A percentile compares a stretch with the other conserved stretches of the same genome.
These are phyloP conservation scores for Ceratoteleas bidentatus DNA, from an alignment of 1,140 invertebrate genomes.

Conservation along the genomic window DNA sequence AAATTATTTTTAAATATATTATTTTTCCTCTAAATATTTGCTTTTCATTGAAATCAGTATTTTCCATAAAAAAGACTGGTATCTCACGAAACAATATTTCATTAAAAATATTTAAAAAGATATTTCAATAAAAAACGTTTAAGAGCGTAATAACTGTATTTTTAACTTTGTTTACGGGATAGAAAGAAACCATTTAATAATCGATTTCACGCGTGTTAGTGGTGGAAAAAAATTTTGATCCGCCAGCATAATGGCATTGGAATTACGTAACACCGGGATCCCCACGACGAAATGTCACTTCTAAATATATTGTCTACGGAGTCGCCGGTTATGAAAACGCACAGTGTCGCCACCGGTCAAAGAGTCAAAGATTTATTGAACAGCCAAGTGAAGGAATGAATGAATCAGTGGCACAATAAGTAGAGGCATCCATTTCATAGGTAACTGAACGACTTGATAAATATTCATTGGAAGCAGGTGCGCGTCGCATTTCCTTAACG, in stretches of 20 bases:
- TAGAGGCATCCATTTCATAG: constrained; percentile 15
- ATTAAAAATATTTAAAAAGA: no score
- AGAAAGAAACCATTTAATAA: no score
- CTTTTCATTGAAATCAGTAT: no score
- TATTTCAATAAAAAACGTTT: no score
- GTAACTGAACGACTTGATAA: constrained; percentile 26
- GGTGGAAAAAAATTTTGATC: no score
- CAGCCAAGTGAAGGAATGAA: not conserved
- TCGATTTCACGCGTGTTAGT: no score
- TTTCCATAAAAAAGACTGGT: no score
- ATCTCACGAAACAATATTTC: no score
- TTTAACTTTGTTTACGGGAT: no score
- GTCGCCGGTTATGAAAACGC: not conserved
- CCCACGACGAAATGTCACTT: not conserved
- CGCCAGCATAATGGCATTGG: not conserved
- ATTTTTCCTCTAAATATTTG: no score
- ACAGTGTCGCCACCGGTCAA: not conserved
- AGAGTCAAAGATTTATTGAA: constrained; percentile 4
- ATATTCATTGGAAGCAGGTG: constrained; percentile 55
- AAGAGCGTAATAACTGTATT: no score
- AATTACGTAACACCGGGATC: not conserved
- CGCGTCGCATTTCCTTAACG: constrained; percentile 38
- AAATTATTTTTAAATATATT: no score
- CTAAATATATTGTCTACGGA: not conserved
- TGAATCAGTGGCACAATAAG: constrained; percentile 41